Conservation (phyloP, 2,113 vertebrate species). For the Noturus placidus region DNA sequence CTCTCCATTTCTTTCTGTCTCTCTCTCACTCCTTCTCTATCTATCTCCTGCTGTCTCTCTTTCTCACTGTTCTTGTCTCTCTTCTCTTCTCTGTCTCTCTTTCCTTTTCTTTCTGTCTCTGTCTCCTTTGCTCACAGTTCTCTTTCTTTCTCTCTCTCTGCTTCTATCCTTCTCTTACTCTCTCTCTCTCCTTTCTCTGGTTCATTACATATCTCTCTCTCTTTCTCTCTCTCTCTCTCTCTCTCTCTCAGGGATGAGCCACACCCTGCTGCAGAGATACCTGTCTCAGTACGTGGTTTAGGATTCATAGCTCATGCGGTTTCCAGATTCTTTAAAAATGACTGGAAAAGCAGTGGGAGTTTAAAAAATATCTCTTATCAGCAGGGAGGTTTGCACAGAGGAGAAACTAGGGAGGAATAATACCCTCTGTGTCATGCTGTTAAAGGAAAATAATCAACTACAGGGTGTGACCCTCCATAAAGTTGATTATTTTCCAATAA, state of each 20-base stretch:
- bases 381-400: not conserved
- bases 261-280: slow-evolving; percentile 22
- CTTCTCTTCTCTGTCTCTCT: not conserved
- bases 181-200: too few species aligned
- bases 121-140: too few species aligned
- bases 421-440: not conserved
- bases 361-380: not conserved
- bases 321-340: slow-evolving; percentile 42
- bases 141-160: too few species aligned
- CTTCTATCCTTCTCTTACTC: too few species aligned
- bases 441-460: not conserved
- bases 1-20: not conserved
- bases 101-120: not conserved
- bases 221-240: not conserved
- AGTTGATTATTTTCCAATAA: not conserved
- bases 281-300: slow-evolving; percentile 25
- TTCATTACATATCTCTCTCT: not conserved
- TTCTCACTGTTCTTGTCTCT: not conserved
- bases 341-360: slow-evolving; percentile 21
- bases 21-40: not conserved
- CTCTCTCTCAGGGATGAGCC: not conserved
- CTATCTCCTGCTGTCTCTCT: not conserved
- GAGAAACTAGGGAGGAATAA: not conserved
- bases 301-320: slow-evolving; percentile 19
- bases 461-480: not conserved